Conservation (phyloP, 2,113 vertebrate species). For the Tragelaphus imberbis region DNA sequence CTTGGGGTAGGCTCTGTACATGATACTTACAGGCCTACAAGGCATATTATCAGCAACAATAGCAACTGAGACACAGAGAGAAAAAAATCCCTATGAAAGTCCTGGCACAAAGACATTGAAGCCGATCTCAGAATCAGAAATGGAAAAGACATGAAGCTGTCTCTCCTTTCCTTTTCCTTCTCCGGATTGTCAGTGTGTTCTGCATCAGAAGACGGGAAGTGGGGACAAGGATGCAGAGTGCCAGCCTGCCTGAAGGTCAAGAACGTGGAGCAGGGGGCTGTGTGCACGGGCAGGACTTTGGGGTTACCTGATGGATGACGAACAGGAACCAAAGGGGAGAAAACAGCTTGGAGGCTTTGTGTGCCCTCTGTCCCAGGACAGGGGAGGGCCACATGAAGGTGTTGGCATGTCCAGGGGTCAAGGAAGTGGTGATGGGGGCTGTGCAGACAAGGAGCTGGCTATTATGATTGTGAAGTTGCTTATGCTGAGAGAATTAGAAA, state of each 20-base stretch:
- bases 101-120: not conserved
- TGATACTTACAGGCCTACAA: not conserved
- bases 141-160: not conserved
- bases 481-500: not conserved
- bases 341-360: not conserved
- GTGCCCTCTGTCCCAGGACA: not conserved
- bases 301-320: not conserved
- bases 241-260: not conserved
- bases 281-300: not conserved
- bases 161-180: not conserved
- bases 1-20: not conserved
- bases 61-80: not conserved
- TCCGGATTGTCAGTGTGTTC: not conserved
- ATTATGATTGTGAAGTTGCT: not conserved
- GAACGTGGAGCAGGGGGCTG: no score
- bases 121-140: not conserved
- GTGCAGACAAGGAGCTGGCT: not conserved
- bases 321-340: not conserved
- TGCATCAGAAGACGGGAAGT: not conserved
- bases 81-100: not conserved
- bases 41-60: not conserved
- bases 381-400: not conserved
- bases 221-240: not conserved
- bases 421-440: not conserved
- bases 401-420: rapidly evolving